Evolutionary conservation across 1,140 invertebrate genomes (phyloP).

Genomic region (Calephelis nemesis): DNA sequence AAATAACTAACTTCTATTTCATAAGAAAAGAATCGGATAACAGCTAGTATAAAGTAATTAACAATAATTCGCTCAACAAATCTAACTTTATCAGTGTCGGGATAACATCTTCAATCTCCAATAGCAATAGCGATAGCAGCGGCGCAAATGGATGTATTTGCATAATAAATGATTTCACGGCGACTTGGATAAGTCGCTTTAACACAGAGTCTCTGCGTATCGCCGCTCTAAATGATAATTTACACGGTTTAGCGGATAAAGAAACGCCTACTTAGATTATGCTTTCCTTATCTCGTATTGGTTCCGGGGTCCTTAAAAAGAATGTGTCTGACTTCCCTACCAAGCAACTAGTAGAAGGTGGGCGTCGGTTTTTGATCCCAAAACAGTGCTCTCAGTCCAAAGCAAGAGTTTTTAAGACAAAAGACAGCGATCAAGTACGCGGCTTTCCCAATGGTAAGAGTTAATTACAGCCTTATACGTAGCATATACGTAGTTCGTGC

Average conservation of each 20-base stretch:
- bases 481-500: too few species aligned
- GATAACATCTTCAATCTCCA: slow-evolving; percentile 2
- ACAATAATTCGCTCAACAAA: background rate
- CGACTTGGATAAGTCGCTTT: slow-evolving; percentile 9
- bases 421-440: too few species aligned
- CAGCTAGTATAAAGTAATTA: background rate
- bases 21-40: too few species aligned
- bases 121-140: slow-evolving; percentile 10
- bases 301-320: too few species aligned
- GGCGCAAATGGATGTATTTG: slow-evolving; percentile 7
- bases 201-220: slow-evolving; percentile 1
- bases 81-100: background rate
- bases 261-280: background rate
- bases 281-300: background rate
- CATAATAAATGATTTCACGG: slow-evolving; percentile 11
- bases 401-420: too few species aligned
- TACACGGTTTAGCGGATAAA: slow-evolving; percentile 12
- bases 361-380: too few species aligned
- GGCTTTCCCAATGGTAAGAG: too few species aligned
- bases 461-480: too few species aligned
- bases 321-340: too few species aligned
- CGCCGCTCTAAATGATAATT: slow-evolving; percentile 2
- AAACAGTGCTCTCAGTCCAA: too few species aligned
- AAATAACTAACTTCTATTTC: too few species aligned
- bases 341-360: too few species aligned